Conservation (phyloP, 2,888 invertebrate genomes). For the Mystacides longicornis region DNA sequence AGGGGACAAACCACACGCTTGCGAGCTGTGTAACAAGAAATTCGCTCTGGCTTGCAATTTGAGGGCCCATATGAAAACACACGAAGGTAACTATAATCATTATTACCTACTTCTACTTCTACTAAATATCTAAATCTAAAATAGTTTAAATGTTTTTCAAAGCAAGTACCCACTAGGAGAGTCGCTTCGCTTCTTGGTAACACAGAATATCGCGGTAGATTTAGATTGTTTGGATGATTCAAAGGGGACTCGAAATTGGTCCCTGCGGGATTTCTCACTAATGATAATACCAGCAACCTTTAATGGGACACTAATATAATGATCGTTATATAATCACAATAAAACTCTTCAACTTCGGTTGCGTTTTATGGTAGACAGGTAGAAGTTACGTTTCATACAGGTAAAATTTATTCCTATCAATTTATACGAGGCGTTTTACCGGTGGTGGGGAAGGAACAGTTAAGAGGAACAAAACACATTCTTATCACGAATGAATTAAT, state of each 20-base stretch:
- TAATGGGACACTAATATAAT: conserved; percentile 17
- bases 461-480: conserved; percentile 5
- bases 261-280: conserved; percentile 18
- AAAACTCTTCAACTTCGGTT: too few relatives aligned
- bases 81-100: conserved; percentile 50
- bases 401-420: background rate
- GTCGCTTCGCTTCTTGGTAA: background rate
- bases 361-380: background rate
- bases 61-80: conserved; percentile 66
- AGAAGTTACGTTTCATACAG: background rate
- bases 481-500: background rate
- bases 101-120: background rate
- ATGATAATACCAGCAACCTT: conserved; percentile 12
- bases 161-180: background rate
- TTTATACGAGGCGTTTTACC: too few relatives aligned
- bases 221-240: background rate
- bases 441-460: background rate
- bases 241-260: conserved; percentile 14
- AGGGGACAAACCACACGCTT: conserved; percentile 69
- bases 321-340: too few relatives aligned
- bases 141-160: background rate
- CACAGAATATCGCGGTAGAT: background rate
- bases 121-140: background rate
- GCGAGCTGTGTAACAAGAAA: conserved; percentile 61
- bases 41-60: conserved; percentile 67